These are phyloP conservation scores for Microctonus aethiopoides DNA, from an alignment of 2,888 invertebrate genomes.

Conservation along the genomic window DNA sequence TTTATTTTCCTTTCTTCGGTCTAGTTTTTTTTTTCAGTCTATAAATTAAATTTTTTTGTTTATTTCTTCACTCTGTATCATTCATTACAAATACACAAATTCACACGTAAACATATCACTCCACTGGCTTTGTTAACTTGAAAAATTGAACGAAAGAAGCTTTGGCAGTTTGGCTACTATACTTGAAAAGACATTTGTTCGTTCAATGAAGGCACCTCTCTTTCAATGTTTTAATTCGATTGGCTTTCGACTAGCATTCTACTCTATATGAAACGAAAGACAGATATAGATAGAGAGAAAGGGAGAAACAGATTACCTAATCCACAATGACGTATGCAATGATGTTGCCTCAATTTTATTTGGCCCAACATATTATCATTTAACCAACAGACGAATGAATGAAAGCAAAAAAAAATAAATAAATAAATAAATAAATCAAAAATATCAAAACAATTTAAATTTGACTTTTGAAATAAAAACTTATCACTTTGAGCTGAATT, in stretches of 20 bases:
- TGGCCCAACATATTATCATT: not conserved
- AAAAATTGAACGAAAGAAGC: not conserved
- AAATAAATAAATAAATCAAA: no score
- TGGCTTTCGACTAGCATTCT: not conserved
- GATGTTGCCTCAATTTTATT: not conserved
- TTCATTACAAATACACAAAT: not conserved
- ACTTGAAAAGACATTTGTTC: conserved; percentile 10
- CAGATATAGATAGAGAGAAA: not conserved
- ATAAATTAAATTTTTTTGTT: not conserved
- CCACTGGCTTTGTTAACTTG: not conserved
- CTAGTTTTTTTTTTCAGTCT: not conserved
- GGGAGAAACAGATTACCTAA: not conserved
- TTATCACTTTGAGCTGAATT: not conserved
- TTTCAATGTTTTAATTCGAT: not conserved
- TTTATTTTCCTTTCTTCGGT: not conserved
- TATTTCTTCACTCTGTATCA: not conserved
- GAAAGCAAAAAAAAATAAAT: not conserved
- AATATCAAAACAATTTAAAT: no score
- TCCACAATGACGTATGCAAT: not conserved
- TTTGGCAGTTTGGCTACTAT: conserved; percentile 8
- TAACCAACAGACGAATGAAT: not conserved
- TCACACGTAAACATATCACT: not conserved
- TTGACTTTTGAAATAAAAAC: no score
- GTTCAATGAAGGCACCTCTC: not conserved
- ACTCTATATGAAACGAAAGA: not conserved